Evolutionary conservation across 1,140 invertebrate species (phyloP), one percentile per base, ranked within the genome.

Genomic region (Danaus melanippus): DNA sequence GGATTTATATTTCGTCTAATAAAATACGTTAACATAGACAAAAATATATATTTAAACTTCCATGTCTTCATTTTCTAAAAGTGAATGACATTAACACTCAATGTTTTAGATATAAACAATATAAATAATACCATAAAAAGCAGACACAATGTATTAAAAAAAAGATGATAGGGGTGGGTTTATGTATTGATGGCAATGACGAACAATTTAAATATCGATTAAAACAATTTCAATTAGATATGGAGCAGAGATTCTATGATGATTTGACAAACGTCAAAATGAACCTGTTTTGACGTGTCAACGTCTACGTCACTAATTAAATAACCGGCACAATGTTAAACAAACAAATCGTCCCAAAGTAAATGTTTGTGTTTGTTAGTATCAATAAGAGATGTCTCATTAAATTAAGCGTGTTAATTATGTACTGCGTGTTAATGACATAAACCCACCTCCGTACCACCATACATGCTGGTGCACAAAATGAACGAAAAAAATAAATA

Each of bases 391-490:
- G 15, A 15, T 15, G 15, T 15, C 15, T 15, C 15, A 15, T 15
- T 15, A 15, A 15, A 15, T 15, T 15, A 15, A 15, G 15, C 15
- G 15, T 15, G 15, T 15, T 15, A 15, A 15, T 15, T 15, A n/a
- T n/a, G n/a, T n/a, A 15, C 15, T 15, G 15, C 15, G 15, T 15
- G 15, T 76, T 74, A 51, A 79, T 71, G 60, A 80, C 79, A 83
- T 85, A 85, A 85, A 85, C 82, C 82, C 82, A 84, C 81, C 81
- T 67, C 79, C 75, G 60, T 66, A 79, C 72, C 72, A 77, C 71
- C 71, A 67, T 56, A 56, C 77, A 79, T 79, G 77, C 76, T 66
- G 72, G 62, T 71, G 75, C 71, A 74, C 58, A 71, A 58, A 56
- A 12, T 12, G 44, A 46, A 60, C 58, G 47, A 61, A 62, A 62